phyloP scores from a whole-genome alignment of 1,140 invertebrate genomes.

The Bombus affinis region DNA sequence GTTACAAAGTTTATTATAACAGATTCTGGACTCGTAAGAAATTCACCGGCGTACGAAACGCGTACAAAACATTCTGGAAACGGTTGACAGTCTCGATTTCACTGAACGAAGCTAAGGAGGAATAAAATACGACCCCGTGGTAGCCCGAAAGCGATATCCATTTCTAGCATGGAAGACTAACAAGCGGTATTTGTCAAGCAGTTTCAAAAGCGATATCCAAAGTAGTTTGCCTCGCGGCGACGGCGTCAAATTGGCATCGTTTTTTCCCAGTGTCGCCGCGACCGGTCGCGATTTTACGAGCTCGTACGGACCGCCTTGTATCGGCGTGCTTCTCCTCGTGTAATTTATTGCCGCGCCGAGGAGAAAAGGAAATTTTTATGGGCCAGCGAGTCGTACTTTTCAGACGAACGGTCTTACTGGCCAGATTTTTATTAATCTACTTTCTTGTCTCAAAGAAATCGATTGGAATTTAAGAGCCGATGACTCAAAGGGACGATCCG shows the following conservation, averaged over 20 bases:
- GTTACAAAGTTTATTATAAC: background rate
- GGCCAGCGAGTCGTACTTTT: background rate
- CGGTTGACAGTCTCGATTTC: background rate
- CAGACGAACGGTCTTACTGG: background rate
- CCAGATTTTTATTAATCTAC: background rate
- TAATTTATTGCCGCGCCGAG: slow-evolving; percentile 41
- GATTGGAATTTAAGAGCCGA: background rate
- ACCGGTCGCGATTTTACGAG: slow-evolving; percentile 41
- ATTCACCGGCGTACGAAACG: background rate
- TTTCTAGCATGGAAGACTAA: background rate
- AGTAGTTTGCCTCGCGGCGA: slow-evolving; percentile 9
- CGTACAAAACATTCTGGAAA: background rate
- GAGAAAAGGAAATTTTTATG: slow-evolving; percentile 42
- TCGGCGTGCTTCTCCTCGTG: background rate
- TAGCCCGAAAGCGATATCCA: background rate
- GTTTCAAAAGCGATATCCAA: slow-evolving; percentile 31
- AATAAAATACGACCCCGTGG: background rate
- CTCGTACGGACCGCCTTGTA: slow-evolving; percentile 8
- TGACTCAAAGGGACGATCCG: background rate
- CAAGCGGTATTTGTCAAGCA: background rate
- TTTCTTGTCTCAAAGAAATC: background rate
- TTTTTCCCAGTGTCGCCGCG: background rate
- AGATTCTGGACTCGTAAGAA: background rate
- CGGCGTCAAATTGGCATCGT: slow-evolving; percentile 40
- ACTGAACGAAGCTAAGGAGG: background rate